Conservation (phyloP, 2,113 vertebrate genomes). For the Kobus ellipsiprymnus region DNA sequence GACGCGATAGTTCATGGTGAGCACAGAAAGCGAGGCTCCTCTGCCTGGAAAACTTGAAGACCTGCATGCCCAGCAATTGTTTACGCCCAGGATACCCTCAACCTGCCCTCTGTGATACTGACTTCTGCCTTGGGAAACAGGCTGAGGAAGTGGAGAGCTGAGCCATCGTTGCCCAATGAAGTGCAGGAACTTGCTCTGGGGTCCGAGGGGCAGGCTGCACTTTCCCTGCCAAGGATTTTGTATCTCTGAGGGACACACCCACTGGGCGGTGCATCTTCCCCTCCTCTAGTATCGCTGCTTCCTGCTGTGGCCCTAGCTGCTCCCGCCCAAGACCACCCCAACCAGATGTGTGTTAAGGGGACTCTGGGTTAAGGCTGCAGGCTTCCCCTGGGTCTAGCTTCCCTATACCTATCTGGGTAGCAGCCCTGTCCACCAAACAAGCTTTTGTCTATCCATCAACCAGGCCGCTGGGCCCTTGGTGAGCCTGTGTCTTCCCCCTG, state of each 20-base stretch:
- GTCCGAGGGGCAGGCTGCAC: accelerated
- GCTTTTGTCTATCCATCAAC: not conserved
- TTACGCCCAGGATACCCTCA: not conserved
- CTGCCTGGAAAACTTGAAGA: not conserved
- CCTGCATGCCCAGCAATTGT: not conserved
- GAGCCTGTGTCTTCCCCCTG: not conserved
- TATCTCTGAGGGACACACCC: not conserved
- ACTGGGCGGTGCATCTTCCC: accelerated
- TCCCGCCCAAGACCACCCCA: accelerated
- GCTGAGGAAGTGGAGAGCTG: not conserved
- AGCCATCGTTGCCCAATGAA: accelerated
- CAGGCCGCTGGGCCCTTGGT: not conserved
- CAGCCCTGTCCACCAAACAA: not conserved
- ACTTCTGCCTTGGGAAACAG: not conserved
- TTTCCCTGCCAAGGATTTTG: too few relatives aligned
- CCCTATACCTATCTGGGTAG: not conserved
- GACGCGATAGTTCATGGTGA: too few relatives aligned
- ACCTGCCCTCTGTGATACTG: not conserved
- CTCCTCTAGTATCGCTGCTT: not conserved
- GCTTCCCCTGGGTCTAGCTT: not conserved
- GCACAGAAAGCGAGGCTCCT: not conserved
- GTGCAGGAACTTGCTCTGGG: too few relatives aligned
- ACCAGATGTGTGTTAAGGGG: not conserved
- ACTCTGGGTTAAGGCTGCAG: not conserved
- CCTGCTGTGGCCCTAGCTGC: not conserved